A percentile compares a stretch with the other conserved stretches of the same genome.
phyloP scores from a whole-genome alignment of 2,888 invertebrate genomes.

The Malachius bipustulatus region DNA sequence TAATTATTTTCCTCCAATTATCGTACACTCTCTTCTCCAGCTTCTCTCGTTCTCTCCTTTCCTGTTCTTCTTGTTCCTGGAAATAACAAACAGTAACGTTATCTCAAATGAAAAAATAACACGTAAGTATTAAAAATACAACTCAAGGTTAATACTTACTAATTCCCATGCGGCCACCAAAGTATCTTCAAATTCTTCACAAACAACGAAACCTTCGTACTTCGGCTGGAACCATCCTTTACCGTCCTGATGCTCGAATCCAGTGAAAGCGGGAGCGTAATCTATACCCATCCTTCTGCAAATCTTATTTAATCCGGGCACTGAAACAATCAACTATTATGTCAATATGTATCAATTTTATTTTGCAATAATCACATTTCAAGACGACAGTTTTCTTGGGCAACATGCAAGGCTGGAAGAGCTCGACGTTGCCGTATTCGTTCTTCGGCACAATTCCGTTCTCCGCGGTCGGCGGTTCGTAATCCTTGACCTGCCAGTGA shows the following conservation, averaged over 20 bases:
- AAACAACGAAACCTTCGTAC: slow-evolving; percentile 87
- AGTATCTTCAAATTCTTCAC: slow-evolving; percentile 75
- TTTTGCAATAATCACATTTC: slow-evolving; percentile 54
- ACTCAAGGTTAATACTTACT: slow-evolving; percentile 40
- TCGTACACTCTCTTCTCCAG: slow-evolving; percentile 69
- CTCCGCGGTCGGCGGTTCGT: slow-evolving; percentile 79
- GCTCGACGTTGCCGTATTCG: slow-evolving; percentile 94
- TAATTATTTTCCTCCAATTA: slow-evolving; percentile 81
- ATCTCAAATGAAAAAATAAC: too few species aligned
- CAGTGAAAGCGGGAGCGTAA: slow-evolving; percentile 87
- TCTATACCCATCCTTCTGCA: slow-evolving; percentile 85
- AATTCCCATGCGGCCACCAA: slow-evolving; percentile 81
- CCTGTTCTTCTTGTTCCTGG: slow-evolving; percentile 65
- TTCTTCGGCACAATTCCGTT: slow-evolving; percentile 91
- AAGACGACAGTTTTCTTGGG: slow-evolving; percentile 83
- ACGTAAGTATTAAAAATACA: too few species aligned
- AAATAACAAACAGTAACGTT: too few species aligned
- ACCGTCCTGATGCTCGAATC: slow-evolving; percentile 87
- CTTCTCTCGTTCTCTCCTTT: slow-evolving; percentile 61
- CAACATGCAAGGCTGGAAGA: slow-evolving; percentile 87
- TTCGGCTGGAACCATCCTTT: slow-evolving; percentile 71
- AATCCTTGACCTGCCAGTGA: slow-evolving; percentile 88
- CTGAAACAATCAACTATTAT: too few species aligned
- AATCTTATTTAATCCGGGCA: slow-evolving; percentile 74
- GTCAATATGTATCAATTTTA: too few species aligned